phyloP scores from a whole-genome alignment of 2,888 invertebrate genomes.

The Calliphora vomitoria region DNA sequence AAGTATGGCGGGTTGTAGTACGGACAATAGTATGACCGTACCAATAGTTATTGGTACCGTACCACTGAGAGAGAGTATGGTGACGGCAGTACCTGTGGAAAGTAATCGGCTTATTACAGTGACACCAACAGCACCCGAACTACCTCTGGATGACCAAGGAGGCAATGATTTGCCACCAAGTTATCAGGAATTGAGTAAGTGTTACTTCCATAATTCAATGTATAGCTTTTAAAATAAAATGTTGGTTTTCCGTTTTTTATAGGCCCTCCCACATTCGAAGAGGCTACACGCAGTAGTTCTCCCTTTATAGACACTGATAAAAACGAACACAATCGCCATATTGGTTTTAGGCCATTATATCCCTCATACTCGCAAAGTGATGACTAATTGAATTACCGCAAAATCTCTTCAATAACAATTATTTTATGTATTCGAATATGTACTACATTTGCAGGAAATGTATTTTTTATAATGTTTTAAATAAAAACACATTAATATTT shows the following conservation, averaged over 20 bases:
- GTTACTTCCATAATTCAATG: background rate
- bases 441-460: too few relatives aligned
- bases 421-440: too few relatives aligned
- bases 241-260: background rate
- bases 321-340: constrained; percentile 76
- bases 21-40: constrained; percentile 49
- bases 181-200: constrained; percentile 65
- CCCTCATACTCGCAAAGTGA: constrained; percentile 77
- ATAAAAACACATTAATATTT: too few relatives aligned
- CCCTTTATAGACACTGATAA: constrained; percentile 77
- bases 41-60: constrained; percentile 75
- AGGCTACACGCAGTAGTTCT: constrained; percentile 75
- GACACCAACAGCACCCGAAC: constrained; percentile 58
- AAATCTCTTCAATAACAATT: too few relatives aligned
- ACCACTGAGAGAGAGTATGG: constrained; percentile 68
- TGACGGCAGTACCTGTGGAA: constrained; percentile 60
- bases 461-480: too few relatives aligned
- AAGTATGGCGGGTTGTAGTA: constrained; percentile 47
- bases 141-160: constrained; percentile 13
- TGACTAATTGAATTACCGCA: background rate
- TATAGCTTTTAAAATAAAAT: too few relatives aligned
- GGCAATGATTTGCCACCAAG: constrained; percentile 72
- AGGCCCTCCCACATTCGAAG: constrained; percentile 76
- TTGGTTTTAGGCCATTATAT: constrained; percentile 79
- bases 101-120: constrained; percentile 56